Evolutionary conservation across 2,113 vertebrate species (phyloP).

Genomic region (Fulmarus glacialis): DNA sequence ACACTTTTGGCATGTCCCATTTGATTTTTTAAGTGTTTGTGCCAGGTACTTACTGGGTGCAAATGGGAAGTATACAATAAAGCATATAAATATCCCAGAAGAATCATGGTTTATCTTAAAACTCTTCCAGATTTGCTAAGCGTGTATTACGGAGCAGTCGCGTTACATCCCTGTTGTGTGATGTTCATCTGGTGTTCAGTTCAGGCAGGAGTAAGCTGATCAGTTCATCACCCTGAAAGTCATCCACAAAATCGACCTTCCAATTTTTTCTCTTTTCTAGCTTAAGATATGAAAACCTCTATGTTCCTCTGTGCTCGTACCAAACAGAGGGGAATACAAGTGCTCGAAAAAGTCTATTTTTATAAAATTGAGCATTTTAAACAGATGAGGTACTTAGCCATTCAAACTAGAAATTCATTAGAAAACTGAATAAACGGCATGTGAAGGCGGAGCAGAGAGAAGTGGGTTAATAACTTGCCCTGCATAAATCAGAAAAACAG

Average conservation of each 20-base stretch:
- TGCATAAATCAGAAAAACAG: background rate
- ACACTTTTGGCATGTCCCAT: background rate
- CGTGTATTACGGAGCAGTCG: fast-evolving
- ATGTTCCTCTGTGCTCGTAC: background rate
- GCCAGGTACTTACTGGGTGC: background rate
- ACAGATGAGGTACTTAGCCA: background rate
- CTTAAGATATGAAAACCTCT: background rate
- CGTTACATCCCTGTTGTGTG: background rate
- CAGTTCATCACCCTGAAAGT: background rate
- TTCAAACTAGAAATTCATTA: background rate
- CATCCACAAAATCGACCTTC: background rate
- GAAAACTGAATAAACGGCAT: slow-evolving; percentile 5
- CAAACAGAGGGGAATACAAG: background rate
- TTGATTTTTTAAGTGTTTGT: background rate
- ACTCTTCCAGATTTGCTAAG: background rate
- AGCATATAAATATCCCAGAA: background rate
- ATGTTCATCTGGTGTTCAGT: background rate
- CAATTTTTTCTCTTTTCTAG: background rate
- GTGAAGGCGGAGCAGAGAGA: background rate
- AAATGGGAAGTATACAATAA: background rate
- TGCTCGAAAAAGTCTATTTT: background rate
- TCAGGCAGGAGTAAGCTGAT: background rate
- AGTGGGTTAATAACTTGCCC: slow-evolving; percentile 3
- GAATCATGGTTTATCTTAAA: background rate
- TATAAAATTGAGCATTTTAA: background rate